Conservation (phyloP, 2,888 invertebrate species). For the Netelia fuscicornis region DNA sequence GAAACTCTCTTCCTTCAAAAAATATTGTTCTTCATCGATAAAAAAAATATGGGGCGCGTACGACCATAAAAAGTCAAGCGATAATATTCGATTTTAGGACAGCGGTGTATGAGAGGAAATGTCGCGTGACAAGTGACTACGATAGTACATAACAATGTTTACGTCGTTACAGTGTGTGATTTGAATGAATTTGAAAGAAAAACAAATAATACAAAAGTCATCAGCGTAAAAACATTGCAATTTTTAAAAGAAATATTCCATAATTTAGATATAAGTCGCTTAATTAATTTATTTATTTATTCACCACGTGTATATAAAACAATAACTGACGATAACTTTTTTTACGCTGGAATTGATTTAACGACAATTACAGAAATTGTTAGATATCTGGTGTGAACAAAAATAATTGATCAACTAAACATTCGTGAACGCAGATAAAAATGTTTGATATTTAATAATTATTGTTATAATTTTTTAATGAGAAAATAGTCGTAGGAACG, state of each 20-base stretch:
- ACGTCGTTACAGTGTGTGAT: conserved; percentile 21
- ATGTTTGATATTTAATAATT: neutral
- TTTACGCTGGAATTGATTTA: too few relatives aligned
- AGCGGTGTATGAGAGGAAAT: neutral
- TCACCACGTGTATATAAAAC: too few relatives aligned
- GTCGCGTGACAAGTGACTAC: conserved; percentile 40
- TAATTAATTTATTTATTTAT: too few relatives aligned
- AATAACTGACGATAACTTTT: too few relatives aligned
- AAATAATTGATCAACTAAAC: neutral
- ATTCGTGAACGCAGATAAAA: neutral
- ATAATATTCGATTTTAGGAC: too few relatives aligned
- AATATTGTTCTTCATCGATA: neutral
- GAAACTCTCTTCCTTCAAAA: neutral
- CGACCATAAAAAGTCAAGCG: neutral
- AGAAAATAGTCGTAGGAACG: neutral
- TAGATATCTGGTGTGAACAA: too few relatives aligned
- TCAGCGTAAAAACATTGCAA: too few relatives aligned
- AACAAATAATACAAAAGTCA: neutral
- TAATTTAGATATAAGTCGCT: too few relatives aligned
- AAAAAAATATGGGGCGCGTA: conserved; percentile 12
- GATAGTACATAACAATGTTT: conserved; percentile 8
- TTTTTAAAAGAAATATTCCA: too few relatives aligned
- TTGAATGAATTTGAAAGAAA: neutral
- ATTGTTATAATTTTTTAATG: neutral
- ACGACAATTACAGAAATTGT: too few relatives aligned